Base-by-base conservation (phyloP, 1,140 invertebrate genomes). In the Sminthurides bifidus region DNA sequence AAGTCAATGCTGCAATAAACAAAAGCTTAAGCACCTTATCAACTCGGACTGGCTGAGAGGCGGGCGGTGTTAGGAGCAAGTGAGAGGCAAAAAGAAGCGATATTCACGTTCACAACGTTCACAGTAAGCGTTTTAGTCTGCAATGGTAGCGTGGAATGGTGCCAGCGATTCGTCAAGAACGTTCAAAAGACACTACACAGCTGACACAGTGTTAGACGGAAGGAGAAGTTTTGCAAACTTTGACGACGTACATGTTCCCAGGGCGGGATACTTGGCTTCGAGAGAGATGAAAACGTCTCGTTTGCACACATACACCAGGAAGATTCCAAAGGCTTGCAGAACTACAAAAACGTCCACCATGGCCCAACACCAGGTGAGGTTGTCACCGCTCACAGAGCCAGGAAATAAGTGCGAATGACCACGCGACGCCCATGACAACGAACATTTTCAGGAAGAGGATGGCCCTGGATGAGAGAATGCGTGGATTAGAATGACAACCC, bases 231-330 rank as follows among this genome's bases (percentile, higher is more conserved):
- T n/a, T n/a, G n/a, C n/a, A n/a, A n/a, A n/a, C n/a, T n/a, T n/a
- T n/a, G n/a, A n/a, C n/a, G n/a, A n/a, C n/a, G n/a, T 49, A 49
- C 46, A 8, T 49, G 5, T 49, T 3, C 21, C 24, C 8, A 49
- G 19, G 30, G 3, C 19, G 3, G 54, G 54, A 29, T 56, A 56
- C 14, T 50, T 43, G 17, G 50, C 21, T 31, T 46, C 30, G 8
- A 56, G 27, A 1, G 37, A 29, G 2, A 37, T 26, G 10, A 61
- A 27, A 5, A 67, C 61, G 31, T 63, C 63, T 12, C 54, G 85
- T 73, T 90, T 87, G 70, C 85, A 87, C 27, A 86, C 85, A 45
- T 89, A 85, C 31, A 90, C 85, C 58, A 85, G 77, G 70, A 92
- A 92, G 52, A 92, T 89, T 67, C 89, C 81, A 14, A 90, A 79